Percentiles rank a stretch among this genome's conserved stretches.
phyloP scores from a whole-genome alignment of 2,797 vertebrate species.

The Acipenser transmontanus region DNA sequence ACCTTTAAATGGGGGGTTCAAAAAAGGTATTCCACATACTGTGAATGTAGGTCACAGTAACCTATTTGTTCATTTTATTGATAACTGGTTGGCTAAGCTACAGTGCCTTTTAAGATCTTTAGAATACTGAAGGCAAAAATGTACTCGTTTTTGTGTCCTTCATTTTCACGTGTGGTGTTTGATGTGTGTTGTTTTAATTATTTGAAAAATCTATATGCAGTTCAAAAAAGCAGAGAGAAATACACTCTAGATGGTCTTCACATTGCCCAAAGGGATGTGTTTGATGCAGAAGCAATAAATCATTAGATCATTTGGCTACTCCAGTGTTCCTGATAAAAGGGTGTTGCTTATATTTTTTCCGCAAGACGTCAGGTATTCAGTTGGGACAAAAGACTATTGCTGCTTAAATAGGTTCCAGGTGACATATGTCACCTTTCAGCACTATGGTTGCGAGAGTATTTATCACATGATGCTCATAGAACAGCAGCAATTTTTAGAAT shows the following conservation, averaged over 20 bases:
- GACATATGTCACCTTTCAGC: constrained; percentile 29
- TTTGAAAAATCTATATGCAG: too few species aligned
- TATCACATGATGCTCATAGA: constrained; percentile 28
- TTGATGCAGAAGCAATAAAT: constrained; percentile 40
- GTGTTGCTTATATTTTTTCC: constrained; percentile 28
- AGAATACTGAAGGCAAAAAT: too few species aligned
- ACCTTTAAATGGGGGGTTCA: too few species aligned
- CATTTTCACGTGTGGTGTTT: too few species aligned
- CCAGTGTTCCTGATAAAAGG: constrained; percentile 35
- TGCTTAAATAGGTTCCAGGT: constrained; percentile 32
- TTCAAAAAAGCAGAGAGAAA: neutral
- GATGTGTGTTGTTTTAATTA: too few species aligned
- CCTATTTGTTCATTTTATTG: too few species aligned
- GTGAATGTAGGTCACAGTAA: too few species aligned
- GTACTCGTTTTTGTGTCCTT: too few species aligned
- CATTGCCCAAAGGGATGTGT: constrained; percentile 30
- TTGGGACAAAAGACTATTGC: constrained; percentile 26
- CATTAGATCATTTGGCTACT: constrained; percentile 38
- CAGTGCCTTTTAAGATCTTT: too few species aligned
- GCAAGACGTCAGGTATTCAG: constrained; percentile 25
- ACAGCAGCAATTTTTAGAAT: too few species aligned
- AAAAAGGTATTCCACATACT: too few species aligned
- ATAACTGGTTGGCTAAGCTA: too few species aligned
- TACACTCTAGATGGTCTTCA: constrained; percentile 22
- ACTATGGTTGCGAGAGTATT: constrained; percentile 27